Evolutionary conservation across 2,888 invertebrate species (phyloP).

Genomic region (Callyntrura sp.): DNA sequence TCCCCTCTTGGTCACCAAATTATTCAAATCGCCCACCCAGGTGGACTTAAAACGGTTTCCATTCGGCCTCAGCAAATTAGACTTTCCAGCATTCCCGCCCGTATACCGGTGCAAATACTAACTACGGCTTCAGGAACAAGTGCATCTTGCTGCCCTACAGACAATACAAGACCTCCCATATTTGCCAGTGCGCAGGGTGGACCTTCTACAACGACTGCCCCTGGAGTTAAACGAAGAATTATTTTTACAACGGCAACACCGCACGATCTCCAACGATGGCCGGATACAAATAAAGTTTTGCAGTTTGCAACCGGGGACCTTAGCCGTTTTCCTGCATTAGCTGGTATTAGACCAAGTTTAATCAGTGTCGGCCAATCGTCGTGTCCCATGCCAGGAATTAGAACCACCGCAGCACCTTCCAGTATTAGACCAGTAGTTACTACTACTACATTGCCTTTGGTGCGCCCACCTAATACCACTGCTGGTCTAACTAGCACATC

Average conservation of each 20-base stretch:
- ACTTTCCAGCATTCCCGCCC: constrained; percentile 25
- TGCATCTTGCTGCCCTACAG: background rate
- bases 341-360: constrained; percentile 21
- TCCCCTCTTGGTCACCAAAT: constrained; percentile 3
- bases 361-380: constrained; percentile 4
- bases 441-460: background rate
- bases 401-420: background rate
- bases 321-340: constrained; percentile 17
- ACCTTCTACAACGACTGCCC: background rate
- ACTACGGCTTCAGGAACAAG: background rate
- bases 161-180: background rate
- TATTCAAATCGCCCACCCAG: constrained; percentile 53
- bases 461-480: constrained; percentile 37
- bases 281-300: constrained; percentile 52
- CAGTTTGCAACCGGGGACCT: constrained; percentile 50
- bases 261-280: constrained; percentile 54
- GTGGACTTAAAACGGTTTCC: constrained; percentile 38
- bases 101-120: constrained; percentile 40
- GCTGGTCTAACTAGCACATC: background rate
- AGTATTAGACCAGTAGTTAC: constrained; percentile 30
- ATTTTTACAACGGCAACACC: constrained; percentile 53
- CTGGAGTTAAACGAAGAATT: constrained; percentile 14
- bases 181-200: background rate
- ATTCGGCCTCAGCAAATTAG: constrained; percentile 58
- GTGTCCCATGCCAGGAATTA: background rate